Base-by-base conservation (phyloP, 2,113 vertebrate genomes). In the Hiodon alosoides region DNA sequence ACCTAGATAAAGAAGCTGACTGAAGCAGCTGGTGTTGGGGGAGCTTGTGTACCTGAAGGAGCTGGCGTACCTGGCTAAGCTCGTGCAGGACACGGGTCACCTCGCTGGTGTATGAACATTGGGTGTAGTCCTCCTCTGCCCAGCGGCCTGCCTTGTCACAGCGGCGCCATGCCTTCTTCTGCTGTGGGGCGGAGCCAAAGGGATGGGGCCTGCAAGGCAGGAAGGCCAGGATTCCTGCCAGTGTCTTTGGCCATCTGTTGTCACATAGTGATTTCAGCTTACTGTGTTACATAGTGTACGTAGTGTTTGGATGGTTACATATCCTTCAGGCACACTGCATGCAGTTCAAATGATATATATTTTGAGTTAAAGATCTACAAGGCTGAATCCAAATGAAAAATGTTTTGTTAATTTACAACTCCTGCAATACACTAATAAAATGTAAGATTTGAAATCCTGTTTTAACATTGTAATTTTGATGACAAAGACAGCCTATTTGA, bases 181-280 rank as follows among this genome's bases (percentile, higher is more conserved):
- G 90, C 16, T 79, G 87, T 31, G 76, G 82, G 0, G 79, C 77
- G n/a, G 77, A 75, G 75, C 65, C 76, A 67, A 86, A 83, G 17
- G 91, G 82, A 65, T 91, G 85, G 3, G 88, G 88, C 4, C 87
- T 85, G 64, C 95, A 97, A 9, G 92, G 87, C 50, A 90, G 87
- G 82, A 93, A 94, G 79, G 91, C 91, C 72, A 93, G 88, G 79
- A 94, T 88, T 31, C 95, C 94, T 0, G 94, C 94, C 76, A 94
- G 81, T 51, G 94, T 96, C 84, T 92, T 94, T 65, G 94, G 92
- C 95, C 95, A 97, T 81, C 95, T 97, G 83, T 16, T 79, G 78
- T 58, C 81, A 57, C 10, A 82, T 0, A 46, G 74, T 8, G 73
- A 75, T 8, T 53, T 75, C 31, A 58, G 53, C 1, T 5, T 62